phyloP scores from a whole-genome alignment of 1,140 invertebrate genomes.

The Fopius arisanus region DNA sequence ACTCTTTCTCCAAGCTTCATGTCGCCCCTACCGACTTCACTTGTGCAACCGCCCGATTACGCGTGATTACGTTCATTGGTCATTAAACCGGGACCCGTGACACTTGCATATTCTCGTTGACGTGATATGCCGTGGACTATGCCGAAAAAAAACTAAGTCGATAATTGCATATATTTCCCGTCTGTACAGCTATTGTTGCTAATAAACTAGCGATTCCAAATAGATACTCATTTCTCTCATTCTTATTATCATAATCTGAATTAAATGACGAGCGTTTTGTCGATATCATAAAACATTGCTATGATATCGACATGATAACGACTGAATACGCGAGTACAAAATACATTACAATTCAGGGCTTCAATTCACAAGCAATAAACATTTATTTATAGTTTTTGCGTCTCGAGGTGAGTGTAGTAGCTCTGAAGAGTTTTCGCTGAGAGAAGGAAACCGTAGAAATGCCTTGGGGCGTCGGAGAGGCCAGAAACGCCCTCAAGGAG shows the following conservation, averaged over 20 bases:
- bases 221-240: too few relatives aligned
- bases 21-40: neutral
- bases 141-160: neutral
- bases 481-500: constrained; percentile 22
- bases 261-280: too few relatives aligned
- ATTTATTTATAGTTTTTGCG: neutral
- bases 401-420: neutral
- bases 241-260: too few relatives aligned
- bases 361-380: too few relatives aligned
- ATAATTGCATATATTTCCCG: too few relatives aligned
- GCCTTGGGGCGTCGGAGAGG: neutral
- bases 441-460: neutral
- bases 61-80: constrained; percentile 18
- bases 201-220: too few relatives aligned
- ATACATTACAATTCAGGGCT: too few relatives aligned
- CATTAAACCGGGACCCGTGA: constrained; percentile 19
- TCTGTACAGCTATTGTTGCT: too few relatives aligned
- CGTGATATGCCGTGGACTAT: neutral
- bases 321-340: too few relatives aligned
- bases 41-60: constrained; percentile 17
- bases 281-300: too few relatives aligned
- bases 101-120: neutral
- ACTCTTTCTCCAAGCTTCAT: neutral
- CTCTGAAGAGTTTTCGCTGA: neutral
- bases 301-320: too few relatives aligned